Evolutionary conservation across 1,140 invertebrate species (phyloP), one percentile per base, ranked within the genome.

Genomic region (Aradophagus sp.): DNA sequence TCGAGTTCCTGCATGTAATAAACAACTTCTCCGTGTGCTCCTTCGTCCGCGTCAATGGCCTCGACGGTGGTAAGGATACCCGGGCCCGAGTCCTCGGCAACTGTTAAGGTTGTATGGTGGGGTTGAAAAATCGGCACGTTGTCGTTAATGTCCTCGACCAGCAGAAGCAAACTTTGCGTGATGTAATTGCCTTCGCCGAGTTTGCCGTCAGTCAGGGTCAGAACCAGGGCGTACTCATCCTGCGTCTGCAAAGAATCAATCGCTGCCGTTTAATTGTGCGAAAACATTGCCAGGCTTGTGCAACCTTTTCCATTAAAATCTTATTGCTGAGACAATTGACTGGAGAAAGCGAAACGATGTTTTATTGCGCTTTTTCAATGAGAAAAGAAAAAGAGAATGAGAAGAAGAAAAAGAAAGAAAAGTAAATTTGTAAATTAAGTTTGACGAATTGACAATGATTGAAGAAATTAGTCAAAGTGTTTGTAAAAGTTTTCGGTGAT

Each of bases 61-160:
- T 96, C 93, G 7, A 97, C 88, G 1, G 92, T 92, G 1, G 91
- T 89, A 15, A 97, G 83, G 59, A 95, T 86, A 8, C 91, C 89
- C 0, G 92, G 90, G 1, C 87, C 83, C 26, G 91, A 89, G 80
- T 96, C 90, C 87, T 97, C 95, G 36, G 88, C 89, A 2, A 97
- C 87, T 41, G 89, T 91, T 39, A 97, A 86, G 19, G 93, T 92
- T 2, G 93, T 90, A 59, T 93, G 92, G 84, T 95, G 95, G 8
- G 93, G 91, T 75, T 92, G 90, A 82, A 97, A 97, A 38, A 95
- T 88, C 2, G 95, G 95, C 59, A 91, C 90, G 86, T 95, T 95
- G 85, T 97, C 95, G 75, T 97, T 97, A 6, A 95, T 91, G 81
- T 97, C 95, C 85, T 97, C 95, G 0, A 97, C 94, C 36, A 96